Evolutionary conservation across 2,113 vertebrate species (phyloP).

Genomic region (Holacanthus passer): DNA sequence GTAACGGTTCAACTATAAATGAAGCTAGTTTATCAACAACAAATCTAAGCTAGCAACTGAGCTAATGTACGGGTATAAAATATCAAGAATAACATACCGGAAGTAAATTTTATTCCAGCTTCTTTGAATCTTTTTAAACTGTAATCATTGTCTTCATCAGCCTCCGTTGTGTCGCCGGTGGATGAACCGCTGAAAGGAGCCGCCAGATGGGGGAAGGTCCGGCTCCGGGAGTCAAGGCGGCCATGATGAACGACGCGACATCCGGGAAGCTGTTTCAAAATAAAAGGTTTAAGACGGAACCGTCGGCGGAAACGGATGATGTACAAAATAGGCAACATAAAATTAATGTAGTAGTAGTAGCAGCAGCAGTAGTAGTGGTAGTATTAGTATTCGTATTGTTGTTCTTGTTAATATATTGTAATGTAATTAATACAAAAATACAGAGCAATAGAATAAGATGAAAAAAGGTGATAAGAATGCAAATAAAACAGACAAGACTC

Average conservation of each 20-base stretch:
- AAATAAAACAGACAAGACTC: neutral
- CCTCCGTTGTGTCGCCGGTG: constrained; percentile 41
- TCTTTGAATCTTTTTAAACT: constrained; percentile 26
- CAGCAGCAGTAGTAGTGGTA: too few species aligned
- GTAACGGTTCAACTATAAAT: constrained; percentile 22
- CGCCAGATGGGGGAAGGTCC: constrained; percentile 74
- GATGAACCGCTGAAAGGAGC: constrained; percentile 43
- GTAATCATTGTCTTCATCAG: constrained; percentile 49
- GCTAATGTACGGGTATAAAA: neutral
- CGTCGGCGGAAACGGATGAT: neutral
- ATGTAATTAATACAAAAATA: too few species aligned
- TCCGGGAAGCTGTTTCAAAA: constrained; percentile 59
- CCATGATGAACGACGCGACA: neutral
- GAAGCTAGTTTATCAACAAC: neutral
- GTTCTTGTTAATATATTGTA: too few species aligned
- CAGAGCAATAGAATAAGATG: neutral
- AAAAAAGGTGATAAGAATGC: neutral
- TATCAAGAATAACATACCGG: constrained; percentile 48
- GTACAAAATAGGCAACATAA: too few species aligned
- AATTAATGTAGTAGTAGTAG: too few species aligned
- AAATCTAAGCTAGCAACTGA: neutral
- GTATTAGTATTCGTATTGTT: too few species aligned
- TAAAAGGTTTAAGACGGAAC: constrained; percentile 4
- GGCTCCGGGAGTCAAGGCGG: neutral
- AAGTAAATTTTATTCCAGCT: constrained; percentile 14